These are phyloP conservation scores for Plumapathes pennacea DNA, from an alignment of 92 coral and sea anemone genomes.

Conservation along the genomic window DNA sequence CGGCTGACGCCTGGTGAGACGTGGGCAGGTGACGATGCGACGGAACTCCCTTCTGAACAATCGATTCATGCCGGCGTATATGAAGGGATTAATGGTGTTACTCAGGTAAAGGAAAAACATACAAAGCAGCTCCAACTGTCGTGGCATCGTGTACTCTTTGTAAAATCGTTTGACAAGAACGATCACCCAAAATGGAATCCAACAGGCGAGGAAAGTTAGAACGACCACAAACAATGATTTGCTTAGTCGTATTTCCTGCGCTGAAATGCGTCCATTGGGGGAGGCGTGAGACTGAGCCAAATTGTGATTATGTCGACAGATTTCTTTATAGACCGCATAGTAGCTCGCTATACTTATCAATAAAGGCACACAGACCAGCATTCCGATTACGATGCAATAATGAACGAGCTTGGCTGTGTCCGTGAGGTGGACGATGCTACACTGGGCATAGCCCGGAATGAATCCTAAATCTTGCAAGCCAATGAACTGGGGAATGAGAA, in stretches of 20 bases:
- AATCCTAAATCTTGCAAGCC: slow-evolving; percentile 1
- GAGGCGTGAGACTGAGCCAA: background rate
- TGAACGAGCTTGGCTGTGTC: background rate
- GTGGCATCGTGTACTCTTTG: background rate
- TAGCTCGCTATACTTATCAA: background rate
- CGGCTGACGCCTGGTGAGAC: no score
- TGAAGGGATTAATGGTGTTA: slow-evolving; percentile 11
- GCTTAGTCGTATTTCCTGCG: slow-evolving; percentile 3
- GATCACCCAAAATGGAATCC: slow-evolving; percentile 14
- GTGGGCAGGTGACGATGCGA: background rate
- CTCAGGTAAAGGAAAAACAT: background rate
- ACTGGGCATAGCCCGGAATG: slow-evolving; percentile 1
- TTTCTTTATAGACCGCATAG: background rate
- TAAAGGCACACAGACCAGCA: background rate
- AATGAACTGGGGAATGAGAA: background rate
- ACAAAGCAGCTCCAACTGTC: slow-evolving; percentile 1
- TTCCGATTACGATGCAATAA: background rate
- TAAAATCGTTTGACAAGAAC: background rate
- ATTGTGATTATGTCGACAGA: slow-evolving; percentile 1
- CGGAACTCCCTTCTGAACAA: slow-evolving; percentile 6
- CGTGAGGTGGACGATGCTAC: background rate
- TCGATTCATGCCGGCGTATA: slow-evolving; percentile 17
- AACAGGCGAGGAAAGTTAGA: slow-evolving; percentile 3
- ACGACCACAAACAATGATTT: slow-evolving; percentile 11
- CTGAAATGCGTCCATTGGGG: slow-evolving; percentile 4